Evolutionary conservation across 2,113 vertebrate genomes (phyloP).

Genomic region (Micronisus gabar): DNA sequence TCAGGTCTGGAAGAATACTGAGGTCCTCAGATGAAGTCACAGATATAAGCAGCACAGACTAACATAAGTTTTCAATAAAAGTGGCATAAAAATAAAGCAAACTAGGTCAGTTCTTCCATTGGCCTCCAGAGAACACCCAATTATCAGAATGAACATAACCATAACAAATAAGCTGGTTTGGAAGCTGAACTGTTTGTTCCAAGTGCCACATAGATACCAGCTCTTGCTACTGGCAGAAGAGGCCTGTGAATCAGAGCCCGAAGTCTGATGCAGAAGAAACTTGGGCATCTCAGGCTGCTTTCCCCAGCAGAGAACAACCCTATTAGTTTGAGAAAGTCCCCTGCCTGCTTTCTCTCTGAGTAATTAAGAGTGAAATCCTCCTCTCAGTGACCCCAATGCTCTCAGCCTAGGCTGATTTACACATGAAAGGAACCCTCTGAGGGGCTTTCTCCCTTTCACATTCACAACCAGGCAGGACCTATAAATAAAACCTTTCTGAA

Average conservation of each 20-base stretch:
- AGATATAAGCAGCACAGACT: not conserved
- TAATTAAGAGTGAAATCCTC: slow-evolving; percentile 80
- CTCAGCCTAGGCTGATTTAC: slow-evolving; percentile 74
- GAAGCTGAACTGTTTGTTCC: not conserved
- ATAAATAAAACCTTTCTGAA: slow-evolving; percentile 78
- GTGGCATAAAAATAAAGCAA: not conserved
- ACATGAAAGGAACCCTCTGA: slow-evolving; percentile 78
- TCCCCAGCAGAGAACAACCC: slow-evolving; percentile 40
- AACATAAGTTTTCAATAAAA: not conserved
- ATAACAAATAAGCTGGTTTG: not conserved
- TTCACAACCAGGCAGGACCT: slow-evolving; percentile 70
- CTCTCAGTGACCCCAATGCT: slow-evolving; percentile 73
- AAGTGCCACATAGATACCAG: not conserved
- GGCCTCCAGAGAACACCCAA: not conserved
- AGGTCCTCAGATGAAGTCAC: not conserved
- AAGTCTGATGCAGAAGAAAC: slow-evolving; percentile 38
- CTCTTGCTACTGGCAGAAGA: not conserved
- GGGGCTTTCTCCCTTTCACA: slow-evolving; percentile 75
- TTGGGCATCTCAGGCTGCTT: slow-evolving; percentile 10
- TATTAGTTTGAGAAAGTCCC: slow-evolving; percentile 62
- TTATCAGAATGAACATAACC: not conserved
- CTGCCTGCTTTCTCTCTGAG: slow-evolving; percentile 70
- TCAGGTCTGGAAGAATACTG: not conserved
- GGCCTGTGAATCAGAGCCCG: not conserved
- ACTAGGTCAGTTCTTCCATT: not conserved